These are phyloP conservation scores for Callipepla californica DNA, from an alignment of 2,113 vertebrate genomes.

Conservation along the genomic window DNA sequence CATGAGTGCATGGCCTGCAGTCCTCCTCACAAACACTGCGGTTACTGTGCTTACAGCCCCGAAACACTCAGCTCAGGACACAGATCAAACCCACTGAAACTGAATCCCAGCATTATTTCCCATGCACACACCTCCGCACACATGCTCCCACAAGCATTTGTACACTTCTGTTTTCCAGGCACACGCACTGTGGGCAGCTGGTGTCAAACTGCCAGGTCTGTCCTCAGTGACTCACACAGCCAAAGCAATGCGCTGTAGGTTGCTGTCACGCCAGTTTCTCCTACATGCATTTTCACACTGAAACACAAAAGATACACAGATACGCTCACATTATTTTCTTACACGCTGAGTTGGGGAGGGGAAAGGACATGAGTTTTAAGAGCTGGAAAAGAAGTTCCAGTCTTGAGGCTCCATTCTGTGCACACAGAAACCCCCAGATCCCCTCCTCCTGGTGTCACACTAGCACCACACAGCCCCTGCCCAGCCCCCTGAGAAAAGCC, in stretches of 20 bases:
- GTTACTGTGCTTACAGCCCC: neutral
- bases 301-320: neutral
- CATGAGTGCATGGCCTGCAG: neutral
- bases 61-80: neutral
- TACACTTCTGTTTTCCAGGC: neutral
- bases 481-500: neutral
- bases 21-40: neutral
- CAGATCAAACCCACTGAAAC: neutral
- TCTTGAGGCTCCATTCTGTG: neutral
- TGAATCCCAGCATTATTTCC: neutral
- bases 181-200: neutral
- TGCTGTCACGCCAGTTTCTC: neutral
- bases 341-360: neutral
- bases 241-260: neutral
- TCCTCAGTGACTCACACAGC: neutral
- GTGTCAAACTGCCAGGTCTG: neutral
- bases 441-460: neutral
- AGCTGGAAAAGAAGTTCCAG: neutral
- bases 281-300: neutral
- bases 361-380: neutral
- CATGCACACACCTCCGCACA: accelerated
- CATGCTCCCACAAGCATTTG: accelerated
- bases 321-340: neutral
- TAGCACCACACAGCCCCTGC: neutral
- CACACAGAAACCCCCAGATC: neutral